Evolutionary conservation across 2,888 invertebrate species (phyloP).

Genomic region (Drosophila gaucha): DNA sequence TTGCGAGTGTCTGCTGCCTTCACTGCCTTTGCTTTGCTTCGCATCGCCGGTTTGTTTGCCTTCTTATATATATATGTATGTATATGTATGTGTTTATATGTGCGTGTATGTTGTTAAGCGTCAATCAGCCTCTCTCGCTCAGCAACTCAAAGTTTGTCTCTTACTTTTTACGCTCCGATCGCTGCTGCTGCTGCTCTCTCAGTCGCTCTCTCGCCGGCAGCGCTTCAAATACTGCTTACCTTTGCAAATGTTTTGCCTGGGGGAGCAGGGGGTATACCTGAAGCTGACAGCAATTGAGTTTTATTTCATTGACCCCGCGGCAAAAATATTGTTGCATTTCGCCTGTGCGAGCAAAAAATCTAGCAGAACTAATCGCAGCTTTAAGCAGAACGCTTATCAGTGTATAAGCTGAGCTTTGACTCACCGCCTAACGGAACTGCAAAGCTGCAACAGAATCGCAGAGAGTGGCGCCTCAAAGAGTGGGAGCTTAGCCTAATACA

Average conservation of each 20-base stretch:
- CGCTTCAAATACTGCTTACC: constrained; percentile 9
- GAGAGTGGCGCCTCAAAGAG: neutral
- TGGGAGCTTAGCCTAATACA: no score
- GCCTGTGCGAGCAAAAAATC: constrained; percentile 20
- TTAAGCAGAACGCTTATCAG: constrained; percentile 31
- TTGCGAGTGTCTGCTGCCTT: constrained; percentile 28
- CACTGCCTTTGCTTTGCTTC: constrained; percentile 25
- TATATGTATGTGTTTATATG: constrained; percentile 9
- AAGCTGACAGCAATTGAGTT: constrained; percentile 53
- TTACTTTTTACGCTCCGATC: constrained; percentile 18
- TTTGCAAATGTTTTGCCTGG: no score
- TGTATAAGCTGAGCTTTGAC: constrained; percentile 28
- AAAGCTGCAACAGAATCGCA: neutral
- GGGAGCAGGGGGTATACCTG: neutral
- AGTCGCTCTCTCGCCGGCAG: constrained; percentile 10
- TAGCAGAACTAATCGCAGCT: constrained; percentile 29
- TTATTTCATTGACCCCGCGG: constrained; percentile 64
- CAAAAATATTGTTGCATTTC: constrained; percentile 33
- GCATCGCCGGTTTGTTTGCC: constrained; percentile 51
- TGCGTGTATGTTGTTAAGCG: constrained; percentile 21
- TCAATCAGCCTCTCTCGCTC: constrained; percentile 37
- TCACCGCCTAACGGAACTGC: neutral
- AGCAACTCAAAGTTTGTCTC: constrained; percentile 1
- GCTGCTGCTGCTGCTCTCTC: constrained; percentile 6
- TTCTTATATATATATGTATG: constrained; percentile 27